phyloP scores from a whole-genome alignment of 2,113 vertebrate species.

The Casuarius casuarius region DNA sequence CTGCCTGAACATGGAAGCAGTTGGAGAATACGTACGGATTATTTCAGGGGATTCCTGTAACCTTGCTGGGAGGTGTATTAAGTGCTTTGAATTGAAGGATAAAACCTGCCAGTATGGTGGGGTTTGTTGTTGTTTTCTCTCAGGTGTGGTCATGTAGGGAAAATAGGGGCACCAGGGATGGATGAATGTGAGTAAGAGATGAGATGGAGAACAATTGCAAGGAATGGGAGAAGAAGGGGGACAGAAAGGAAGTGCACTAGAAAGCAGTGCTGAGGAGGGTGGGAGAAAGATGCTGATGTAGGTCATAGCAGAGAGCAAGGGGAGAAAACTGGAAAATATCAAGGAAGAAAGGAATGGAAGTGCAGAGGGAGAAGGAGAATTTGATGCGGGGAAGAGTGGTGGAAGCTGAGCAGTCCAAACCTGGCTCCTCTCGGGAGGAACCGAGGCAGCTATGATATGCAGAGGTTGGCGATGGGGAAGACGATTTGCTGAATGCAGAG shows the following conservation, averaged over 20 bases:
- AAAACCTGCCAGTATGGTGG: too few relatives aligned
- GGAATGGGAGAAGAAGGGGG: too few relatives aligned
- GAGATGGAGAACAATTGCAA: too few relatives aligned
- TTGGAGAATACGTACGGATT: background rate
- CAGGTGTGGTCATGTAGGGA: background rate
- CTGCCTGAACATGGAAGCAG: background rate
- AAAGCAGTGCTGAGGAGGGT: too few relatives aligned
- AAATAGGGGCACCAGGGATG: background rate
- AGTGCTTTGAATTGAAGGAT: too few relatives aligned
- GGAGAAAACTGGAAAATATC: background rate
- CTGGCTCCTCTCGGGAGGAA: background rate
- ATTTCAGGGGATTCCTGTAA: too few relatives aligned
- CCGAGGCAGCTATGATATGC: background rate
- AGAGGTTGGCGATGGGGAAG: background rate
- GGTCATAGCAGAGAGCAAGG: too few relatives aligned
- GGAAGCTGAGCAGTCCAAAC: background rate
- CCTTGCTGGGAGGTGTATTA: too few relatives aligned
- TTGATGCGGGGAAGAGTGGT: background rate
- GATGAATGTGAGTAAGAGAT: too few relatives aligned
- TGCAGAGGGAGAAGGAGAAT: background rate
- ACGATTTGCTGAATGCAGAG: background rate
- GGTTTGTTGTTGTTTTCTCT: background rate
- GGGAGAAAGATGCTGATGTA: too few relatives aligned
- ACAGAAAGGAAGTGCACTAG: too few relatives aligned
- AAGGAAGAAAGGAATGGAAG: background rate